Percentiles rank a stretch among this genome's conserved stretches.
Conservation (phyloP, 2,797 vertebrate species). For the Trematomus bernacchii region DNA sequence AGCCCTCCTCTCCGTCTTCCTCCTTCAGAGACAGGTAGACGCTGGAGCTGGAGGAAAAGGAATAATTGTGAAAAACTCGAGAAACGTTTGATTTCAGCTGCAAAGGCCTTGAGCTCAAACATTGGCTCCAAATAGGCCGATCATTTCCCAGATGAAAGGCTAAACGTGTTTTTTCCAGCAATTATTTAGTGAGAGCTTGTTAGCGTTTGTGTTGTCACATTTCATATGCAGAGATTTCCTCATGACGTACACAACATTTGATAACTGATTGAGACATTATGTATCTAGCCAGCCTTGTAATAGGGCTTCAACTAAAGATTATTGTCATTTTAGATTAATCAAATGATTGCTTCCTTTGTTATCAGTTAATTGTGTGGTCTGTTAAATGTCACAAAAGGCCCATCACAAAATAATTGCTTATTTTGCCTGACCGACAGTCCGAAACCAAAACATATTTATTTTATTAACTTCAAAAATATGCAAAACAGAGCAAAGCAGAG, state of each 20-base stretch:
- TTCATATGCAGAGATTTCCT: conserved; percentile 3
- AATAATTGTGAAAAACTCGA: not conserved
- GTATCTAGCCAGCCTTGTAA: conserved; percentile 14
- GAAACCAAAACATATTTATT: not conserved
- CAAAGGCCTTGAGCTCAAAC: conserved; percentile 1
- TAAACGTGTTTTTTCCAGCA: not conserved
- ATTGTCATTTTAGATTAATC: conserved; percentile 1
- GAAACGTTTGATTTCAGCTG: not conserved
- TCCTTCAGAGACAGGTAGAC: conserved; percentile 82
- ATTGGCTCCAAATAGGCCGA: not conserved
- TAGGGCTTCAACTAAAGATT: not conserved
- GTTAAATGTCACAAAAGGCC: conserved; percentile 7
- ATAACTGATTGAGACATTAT: not conserved
- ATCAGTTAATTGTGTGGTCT: conserved; percentile 9
- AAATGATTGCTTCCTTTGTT: not conserved
- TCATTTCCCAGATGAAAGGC: not conserved
- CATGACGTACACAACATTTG: not conserved
- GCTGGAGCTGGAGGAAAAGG: conserved; percentile 72
- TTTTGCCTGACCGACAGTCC: conserved; percentile 7
- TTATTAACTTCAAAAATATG: conserved; percentile 1
- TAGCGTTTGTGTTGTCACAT: conserved; percentile 5
- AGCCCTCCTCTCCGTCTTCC: conserved; percentile 69
- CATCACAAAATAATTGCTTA: not conserved
- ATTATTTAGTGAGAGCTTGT: not conserved
- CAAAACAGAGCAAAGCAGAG: not conserved